A percentile compares a stretch with the other conserved stretches of the same genome.
Evolutionary conservation across 2,888 invertebrate species (phyloP).

Genomic region (Pandemis cinnamomeana): DNA sequence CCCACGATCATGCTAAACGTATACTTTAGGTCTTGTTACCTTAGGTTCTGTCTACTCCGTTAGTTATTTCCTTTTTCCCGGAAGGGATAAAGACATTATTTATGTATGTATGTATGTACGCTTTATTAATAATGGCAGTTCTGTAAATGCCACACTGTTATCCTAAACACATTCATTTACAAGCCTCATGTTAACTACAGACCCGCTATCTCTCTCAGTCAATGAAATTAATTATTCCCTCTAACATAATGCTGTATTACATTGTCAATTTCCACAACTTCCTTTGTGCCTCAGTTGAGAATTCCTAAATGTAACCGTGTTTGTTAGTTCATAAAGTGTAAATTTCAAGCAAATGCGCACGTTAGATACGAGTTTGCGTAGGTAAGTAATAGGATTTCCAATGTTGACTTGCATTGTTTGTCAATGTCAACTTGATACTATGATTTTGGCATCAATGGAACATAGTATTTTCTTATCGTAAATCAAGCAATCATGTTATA

Average conservation of each 20-base stretch:
- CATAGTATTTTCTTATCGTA: background rate
- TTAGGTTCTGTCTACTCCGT: too few species aligned
- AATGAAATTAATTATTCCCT: conserved; percentile 33
- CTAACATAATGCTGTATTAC: conserved; percentile 4
- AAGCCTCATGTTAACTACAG: background rate
- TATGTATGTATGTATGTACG: too few species aligned
- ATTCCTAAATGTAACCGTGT: background rate
- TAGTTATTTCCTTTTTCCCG: too few species aligned
- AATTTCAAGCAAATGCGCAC: background rate
- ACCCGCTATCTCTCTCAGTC: conserved; percentile 27
- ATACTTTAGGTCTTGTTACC: too few species aligned
- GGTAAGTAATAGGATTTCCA: background rate
- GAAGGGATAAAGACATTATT: too few species aligned
- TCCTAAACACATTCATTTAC: background rate
- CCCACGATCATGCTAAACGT: too few species aligned
- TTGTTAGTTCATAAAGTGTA: background rate
- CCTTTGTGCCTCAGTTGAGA: background rate
- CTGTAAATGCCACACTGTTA: background rate
- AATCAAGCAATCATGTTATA: too few species aligned
- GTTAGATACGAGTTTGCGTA: background rate
- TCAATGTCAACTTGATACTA: conserved; percentile 21
- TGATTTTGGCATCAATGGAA: conserved; percentile 20
- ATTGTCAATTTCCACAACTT: background rate
- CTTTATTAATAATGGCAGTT: background rate
- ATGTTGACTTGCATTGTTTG: conserved; percentile 15